phyloP scores from a whole-genome alignment of 2,888 invertebrate species.

The Tromatobia lineatoria region DNA sequence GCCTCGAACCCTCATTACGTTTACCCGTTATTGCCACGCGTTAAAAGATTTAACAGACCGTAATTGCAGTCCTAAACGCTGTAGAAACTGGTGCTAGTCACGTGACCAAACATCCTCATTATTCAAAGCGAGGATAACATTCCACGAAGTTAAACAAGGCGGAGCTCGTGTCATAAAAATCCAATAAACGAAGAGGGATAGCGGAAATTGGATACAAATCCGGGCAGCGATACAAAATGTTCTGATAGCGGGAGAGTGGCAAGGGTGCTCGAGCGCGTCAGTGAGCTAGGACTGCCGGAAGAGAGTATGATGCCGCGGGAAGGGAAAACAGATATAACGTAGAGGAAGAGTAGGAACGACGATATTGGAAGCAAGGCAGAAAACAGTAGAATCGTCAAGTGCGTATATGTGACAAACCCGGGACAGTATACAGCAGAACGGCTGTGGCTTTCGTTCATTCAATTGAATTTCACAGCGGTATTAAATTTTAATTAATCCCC shows the following conservation, averaged over 20 bases:
- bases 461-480: slow-evolving; percentile 76
- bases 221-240: slow-evolving; percentile 17
- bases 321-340: background rate
- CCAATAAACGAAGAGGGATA: slow-evolving; percentile 19
- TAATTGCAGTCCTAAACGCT: background rate
- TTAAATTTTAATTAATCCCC: slow-evolving; percentile 79
- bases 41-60: background rate
- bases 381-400: background rate
- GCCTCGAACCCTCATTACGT: too few relatives aligned
- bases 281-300: background rate
- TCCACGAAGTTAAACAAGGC: background rate
- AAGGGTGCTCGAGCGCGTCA: slow-evolving; percentile 5
- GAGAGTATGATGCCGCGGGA: slow-evolving; percentile 13
- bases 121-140: background rate
- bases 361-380: background rate
- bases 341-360: background rate
- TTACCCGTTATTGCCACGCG: background rate
- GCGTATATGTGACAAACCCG: background rate
- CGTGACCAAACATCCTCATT: background rate
- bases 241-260: background rate
- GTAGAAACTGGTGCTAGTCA: background rate
- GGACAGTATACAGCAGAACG: slow-evolving; percentile 9
- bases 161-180: slow-evolving; percentile 28
- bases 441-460: slow-evolving; percentile 59
- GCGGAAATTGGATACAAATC: slow-evolving; percentile 26